phyloP scores from a whole-genome alignment of 2,113 vertebrate species.

The Smithornis capensis region DNA sequence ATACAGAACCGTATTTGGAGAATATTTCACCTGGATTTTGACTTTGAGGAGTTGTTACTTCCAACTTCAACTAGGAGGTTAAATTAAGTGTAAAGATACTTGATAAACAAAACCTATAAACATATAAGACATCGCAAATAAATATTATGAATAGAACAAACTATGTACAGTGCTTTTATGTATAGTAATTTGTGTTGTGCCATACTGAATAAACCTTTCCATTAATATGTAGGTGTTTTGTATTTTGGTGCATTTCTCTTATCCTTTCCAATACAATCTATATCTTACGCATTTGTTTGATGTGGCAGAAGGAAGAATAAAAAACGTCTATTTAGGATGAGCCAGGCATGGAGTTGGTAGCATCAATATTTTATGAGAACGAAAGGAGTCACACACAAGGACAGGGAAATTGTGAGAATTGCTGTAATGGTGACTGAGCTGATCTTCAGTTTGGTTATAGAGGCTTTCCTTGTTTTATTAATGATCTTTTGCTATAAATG shows the following conservation, averaged over 20 bases:
- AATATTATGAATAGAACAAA: not conserved
- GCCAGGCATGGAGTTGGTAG: not conserved
- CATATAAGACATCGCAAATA: not conserved
- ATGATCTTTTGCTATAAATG: not conserved
- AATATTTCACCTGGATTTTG: not conserved
- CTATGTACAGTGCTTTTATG: not conserved
- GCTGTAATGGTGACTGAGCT: not conserved
- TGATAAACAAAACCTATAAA: not conserved
- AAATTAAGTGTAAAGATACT: not conserved
- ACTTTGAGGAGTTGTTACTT: not conserved
- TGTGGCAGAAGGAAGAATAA: not conserved
- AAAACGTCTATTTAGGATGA: not conserved
- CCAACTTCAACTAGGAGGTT: not conserved
- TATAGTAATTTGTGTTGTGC: not conserved
- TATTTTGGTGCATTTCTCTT: not conserved
- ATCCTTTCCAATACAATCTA: not conserved
- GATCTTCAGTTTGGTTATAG: not conserved
- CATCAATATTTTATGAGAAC: slow-evolving; percentile 33
- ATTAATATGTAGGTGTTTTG: not conserved
- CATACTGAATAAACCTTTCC: not conserved
- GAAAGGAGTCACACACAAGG: not conserved
- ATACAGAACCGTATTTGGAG: not conserved
- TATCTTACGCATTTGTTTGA: not conserved
- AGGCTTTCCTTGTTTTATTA: not conserved
- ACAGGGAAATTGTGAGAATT: not conserved